Evolutionary conservation across 2,113 vertebrate genomes (phyloP).

Genomic region (Oriolus oriolus): DNA sequence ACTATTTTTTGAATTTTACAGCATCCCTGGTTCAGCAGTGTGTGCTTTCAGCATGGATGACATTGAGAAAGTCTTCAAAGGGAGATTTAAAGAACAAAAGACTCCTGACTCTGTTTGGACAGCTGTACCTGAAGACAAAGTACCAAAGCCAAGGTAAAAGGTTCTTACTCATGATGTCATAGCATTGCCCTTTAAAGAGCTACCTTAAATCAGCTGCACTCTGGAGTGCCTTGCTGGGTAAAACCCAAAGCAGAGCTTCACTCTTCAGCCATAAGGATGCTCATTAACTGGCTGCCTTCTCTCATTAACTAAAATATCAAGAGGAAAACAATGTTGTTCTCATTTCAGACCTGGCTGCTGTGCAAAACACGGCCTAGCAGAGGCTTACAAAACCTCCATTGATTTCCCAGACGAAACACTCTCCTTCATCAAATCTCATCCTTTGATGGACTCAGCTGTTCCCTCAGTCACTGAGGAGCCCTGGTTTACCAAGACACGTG

Average conservation of each 20-base stretch:
- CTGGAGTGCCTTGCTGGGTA: not conserved
- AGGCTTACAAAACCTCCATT: constrained; percentile 89
- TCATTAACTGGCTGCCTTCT: not conserved
- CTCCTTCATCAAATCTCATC: constrained; percentile 97
- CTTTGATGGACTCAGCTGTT: constrained; percentile 92
- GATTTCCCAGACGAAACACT: constrained; percentile 97
- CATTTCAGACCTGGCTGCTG: constrained; percentile 90
- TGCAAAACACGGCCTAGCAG: constrained; percentile 87
- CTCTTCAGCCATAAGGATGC: not conserved
- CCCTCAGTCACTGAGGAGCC: constrained; percentile 90
- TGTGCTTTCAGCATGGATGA: constrained; percentile 97
- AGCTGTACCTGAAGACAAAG: constrained; percentile 91
- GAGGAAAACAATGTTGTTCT: constrained; percentile 64
- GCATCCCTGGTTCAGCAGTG: constrained; percentile 95
- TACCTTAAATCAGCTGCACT: not conserved
- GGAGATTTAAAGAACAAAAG: constrained; percentile 97
- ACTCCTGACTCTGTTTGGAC: constrained; percentile 97
- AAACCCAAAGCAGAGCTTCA: not conserved
- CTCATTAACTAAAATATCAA: constrained; percentile 22
- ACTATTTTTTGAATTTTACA: constrained; percentile 53
- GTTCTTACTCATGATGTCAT: not conserved
- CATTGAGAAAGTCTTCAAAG: constrained; percentile 92
- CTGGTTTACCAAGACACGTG: constrained; percentile 97
- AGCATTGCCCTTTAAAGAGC: not conserved
- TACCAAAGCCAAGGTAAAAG: constrained; percentile 91